phyloP scores from a whole-genome alignment of 2,113 vertebrate genomes.

The Neotoma lepida region DNA sequence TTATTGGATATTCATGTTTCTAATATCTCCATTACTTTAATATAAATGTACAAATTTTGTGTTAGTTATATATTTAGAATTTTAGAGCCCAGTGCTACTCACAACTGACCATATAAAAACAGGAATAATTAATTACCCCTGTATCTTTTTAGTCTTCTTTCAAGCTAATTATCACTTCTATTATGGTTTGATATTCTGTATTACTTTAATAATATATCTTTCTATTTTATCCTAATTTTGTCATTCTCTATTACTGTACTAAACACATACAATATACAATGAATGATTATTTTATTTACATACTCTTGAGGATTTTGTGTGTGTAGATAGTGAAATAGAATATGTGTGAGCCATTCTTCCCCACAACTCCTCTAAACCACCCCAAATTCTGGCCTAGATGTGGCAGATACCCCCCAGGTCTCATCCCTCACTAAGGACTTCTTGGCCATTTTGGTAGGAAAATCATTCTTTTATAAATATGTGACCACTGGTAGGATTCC shows the following conservation, averaged over 20 bases:
- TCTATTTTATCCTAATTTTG: not conserved
- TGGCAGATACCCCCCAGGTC: not conserved
- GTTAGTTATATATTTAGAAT: not conserved
- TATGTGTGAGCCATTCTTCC: not conserved
- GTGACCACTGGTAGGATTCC: not conserved
- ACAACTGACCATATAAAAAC: not conserved
- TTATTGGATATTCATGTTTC: not conserved
- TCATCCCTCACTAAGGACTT: not conserved
- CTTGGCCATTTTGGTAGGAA: not conserved
- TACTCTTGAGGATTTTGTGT: not conserved
- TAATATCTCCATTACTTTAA: not conserved
- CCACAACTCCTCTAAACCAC: rapidly evolving
- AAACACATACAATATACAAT: not conserved
- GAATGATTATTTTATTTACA: not conserved
- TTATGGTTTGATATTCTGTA: not conserved
- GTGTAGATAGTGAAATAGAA: not conserved
- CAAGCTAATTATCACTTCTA: not conserved
- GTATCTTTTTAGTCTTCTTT: not conserved
- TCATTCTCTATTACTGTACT: not conserved
- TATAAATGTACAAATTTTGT: not conserved
- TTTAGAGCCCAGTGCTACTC: not conserved
- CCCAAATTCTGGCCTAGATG: not conserved
- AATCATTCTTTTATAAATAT: not conserved
- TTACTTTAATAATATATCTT: not conserved
- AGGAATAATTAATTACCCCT: not conserved